phyloP scores from a whole-genome alignment of 1,140 invertebrate species.

The Drosophila simulans region DNA sequence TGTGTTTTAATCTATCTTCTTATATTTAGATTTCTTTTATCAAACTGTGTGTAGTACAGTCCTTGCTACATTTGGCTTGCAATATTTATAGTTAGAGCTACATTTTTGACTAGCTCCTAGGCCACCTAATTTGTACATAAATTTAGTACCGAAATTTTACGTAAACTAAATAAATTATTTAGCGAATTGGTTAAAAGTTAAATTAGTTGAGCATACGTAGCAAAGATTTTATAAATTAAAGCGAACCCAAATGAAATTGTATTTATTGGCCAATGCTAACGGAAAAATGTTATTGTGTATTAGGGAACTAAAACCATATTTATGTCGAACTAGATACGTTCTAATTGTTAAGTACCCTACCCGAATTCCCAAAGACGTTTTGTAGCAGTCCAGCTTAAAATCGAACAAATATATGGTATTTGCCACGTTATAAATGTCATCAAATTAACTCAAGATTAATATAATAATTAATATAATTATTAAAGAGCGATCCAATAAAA shows the following conservation, averaged over 20 bases:
- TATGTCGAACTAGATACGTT: slow-evolving; percentile 36
- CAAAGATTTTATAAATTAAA: slow-evolving; percentile 46
- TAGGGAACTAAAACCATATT: slow-evolving; percentile 23
- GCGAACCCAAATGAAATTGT: slow-evolving; percentile 50
- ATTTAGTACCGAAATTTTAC: slow-evolving; percentile 35
- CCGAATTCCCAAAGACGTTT: slow-evolving; percentile 31
- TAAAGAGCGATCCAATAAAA: slow-evolving; percentile 6
- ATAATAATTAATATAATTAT: slow-evolving; percentile 33
- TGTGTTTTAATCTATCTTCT: slow-evolving; percentile 68
- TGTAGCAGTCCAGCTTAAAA: slow-evolving; percentile 24
- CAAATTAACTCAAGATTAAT: slow-evolving; percentile 25
- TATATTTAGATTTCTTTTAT: slow-evolving; percentile 49
- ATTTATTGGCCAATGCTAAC: slow-evolving; percentile 56
- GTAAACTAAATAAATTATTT: slow-evolving; percentile 70
- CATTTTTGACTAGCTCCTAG: slow-evolving; percentile 49
- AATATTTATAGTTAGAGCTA: slow-evolving; percentile 30
- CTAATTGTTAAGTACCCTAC: slow-evolving; percentile 40
- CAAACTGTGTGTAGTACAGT: slow-evolving; percentile 30
- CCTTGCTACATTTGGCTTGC: slow-evolving; percentile 20
- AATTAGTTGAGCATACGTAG: slow-evolving; percentile 62
- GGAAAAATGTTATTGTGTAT: slow-evolving; percentile 32
- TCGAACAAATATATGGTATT: slow-evolving; percentile 48
- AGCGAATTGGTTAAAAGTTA: slow-evolving; percentile 71
- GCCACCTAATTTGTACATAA: slow-evolving; percentile 71
- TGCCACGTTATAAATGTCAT: slow-evolving; percentile 61